Percentiles rank a stretch among this genome's conserved stretches.
These are phyloP conservation scores for Odobenus rosmarus DNA, from an alignment of 2,113 vertebrate species.

Conservation along the genomic window DNA sequence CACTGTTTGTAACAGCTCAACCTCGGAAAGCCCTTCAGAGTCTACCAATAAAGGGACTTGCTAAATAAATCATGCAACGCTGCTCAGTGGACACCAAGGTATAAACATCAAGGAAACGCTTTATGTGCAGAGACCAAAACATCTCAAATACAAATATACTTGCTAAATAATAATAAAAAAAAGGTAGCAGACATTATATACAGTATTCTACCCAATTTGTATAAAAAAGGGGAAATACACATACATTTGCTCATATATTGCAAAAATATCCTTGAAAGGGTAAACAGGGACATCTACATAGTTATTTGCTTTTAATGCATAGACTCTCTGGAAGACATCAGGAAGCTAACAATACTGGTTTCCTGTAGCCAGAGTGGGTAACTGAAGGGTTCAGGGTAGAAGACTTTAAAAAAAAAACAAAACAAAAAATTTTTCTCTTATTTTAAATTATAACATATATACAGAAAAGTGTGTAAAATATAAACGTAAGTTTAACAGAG, in stretches of 20 bases:
- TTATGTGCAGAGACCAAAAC: background rate
- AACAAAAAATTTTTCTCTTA: background rate
- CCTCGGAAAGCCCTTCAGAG: background rate
- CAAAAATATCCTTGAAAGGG: background rate
- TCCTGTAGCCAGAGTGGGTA: background rate
- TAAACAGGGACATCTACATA: background rate
- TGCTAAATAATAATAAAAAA: background rate
- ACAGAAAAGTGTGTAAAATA: background rate
- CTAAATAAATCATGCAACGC: too few relatives aligned
- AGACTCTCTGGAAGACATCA: too few relatives aligned
- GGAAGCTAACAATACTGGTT: background rate
- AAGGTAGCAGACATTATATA: fast-evolving
- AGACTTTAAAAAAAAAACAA: background rate
- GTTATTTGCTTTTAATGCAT: background rate
- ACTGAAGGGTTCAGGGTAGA: fast-evolving
- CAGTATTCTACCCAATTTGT: background rate
- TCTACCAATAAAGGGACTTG: background rate
- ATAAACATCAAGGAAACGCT: fast-evolving
- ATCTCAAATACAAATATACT: background rate
- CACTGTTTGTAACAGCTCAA: background rate
- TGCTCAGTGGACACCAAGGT: fast-evolving
- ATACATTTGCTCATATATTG: background rate
- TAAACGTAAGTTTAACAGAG: background rate
- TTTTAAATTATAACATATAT: background rate
- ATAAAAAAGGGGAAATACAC: background rate